A percentile compares a stretch with the other conserved stretches of the same genome.
These are phyloP conservation scores for Saiga tatarica DNA, from an alignment of 2,113 vertebrate genomes.

Conservation along the genomic window DNA sequence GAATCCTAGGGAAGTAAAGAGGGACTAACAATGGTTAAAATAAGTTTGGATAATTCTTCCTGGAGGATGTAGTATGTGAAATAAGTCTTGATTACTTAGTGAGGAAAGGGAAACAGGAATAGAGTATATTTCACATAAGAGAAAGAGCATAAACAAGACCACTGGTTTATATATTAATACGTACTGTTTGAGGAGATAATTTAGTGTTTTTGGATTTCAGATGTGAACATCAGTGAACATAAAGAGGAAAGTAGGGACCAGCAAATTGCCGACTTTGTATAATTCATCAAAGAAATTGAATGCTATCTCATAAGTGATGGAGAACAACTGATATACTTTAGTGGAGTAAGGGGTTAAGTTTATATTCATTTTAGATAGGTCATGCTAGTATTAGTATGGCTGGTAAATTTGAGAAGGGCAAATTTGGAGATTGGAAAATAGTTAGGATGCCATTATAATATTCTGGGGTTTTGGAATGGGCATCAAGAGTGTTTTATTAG, in stretches of 20 bases:
- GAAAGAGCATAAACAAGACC: neutral
- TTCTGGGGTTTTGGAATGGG: neutral
- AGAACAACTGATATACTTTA: neutral
- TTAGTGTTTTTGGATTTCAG: neutral
- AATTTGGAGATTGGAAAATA: neutral
- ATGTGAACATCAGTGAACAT: neutral
- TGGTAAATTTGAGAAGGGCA: neutral
- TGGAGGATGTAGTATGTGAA: neutral
- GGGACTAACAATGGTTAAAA: neutral
- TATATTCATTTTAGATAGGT: neutral
- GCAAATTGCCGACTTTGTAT: neutral
- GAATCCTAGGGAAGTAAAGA: neutral
- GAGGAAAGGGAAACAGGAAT: neutral
- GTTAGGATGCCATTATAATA: neutral
- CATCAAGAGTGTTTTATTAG: neutral
- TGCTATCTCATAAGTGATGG: neutral
- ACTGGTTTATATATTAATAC: neutral
- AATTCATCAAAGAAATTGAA: neutral
- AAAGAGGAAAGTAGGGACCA: neutral
- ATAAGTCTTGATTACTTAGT: neutral
- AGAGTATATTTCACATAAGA: neutral
- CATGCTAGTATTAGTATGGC: neutral
- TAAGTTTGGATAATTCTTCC: neutral
- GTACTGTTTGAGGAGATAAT: neutral
- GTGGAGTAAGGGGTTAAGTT: neutral